Percentiles rank a stretch among this genome's conserved stretches.
These are phyloP conservation scores for Andrena bucephala DNA, from an alignment of 2,888 invertebrate species.

Conservation along the genomic window DNA sequence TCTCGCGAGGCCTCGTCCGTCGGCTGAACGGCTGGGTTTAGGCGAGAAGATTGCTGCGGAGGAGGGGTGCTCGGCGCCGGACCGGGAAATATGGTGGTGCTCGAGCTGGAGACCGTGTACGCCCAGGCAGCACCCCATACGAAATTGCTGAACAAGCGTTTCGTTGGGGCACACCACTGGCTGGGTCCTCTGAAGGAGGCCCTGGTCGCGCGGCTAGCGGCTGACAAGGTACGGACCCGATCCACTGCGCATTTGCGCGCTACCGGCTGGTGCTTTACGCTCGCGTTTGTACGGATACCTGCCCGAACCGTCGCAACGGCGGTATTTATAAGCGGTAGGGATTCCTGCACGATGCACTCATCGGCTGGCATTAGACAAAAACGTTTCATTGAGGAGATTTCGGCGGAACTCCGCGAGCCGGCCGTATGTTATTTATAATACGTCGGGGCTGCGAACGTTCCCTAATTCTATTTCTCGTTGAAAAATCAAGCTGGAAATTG, in stretches of 20 bases:
- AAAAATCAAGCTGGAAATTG: neutral
- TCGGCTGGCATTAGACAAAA: slow-evolving; percentile 59
- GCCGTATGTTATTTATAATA: slow-evolving; percentile 52
- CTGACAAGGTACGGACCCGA: slow-evolving; percentile 89
- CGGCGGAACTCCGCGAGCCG: slow-evolving; percentile 27
- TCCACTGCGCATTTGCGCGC: slow-evolving; percentile 34
- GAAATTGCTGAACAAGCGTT: slow-evolving; percentile 96
- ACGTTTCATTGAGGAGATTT: slow-evolving; percentile 51
- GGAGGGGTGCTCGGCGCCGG: slow-evolving; percentile 44
- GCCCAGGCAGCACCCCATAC: slow-evolving; percentile 93
- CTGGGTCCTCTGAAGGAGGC: slow-evolving; percentile 90
- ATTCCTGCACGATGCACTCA: slow-evolving; percentile 63
- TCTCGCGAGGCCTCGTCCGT: slow-evolving; percentile 40
- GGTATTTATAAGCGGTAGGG: slow-evolving; percentile 59
- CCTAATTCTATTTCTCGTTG: slow-evolving; percentile 5
- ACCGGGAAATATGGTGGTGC: slow-evolving; percentile 88
- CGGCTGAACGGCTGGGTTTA: slow-evolving; percentile 44
- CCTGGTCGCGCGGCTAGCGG: slow-evolving; percentile 87
- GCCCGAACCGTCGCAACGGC: slow-evolving; percentile 26
- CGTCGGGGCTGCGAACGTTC: slow-evolving; percentile 3
- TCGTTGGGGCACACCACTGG: slow-evolving; percentile 96
- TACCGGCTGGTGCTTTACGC: neutral
- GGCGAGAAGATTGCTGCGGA: slow-evolving; percentile 21
- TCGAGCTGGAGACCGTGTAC: slow-evolving; percentile 92
- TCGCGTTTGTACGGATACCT: slow-evolving; percentile 3